Percentiles rank a stretch among this genome's conserved stretches.
Evolutionary conservation across 1,140 invertebrate species (phyloP).

Genomic region (Megathymus violae): DNA sequence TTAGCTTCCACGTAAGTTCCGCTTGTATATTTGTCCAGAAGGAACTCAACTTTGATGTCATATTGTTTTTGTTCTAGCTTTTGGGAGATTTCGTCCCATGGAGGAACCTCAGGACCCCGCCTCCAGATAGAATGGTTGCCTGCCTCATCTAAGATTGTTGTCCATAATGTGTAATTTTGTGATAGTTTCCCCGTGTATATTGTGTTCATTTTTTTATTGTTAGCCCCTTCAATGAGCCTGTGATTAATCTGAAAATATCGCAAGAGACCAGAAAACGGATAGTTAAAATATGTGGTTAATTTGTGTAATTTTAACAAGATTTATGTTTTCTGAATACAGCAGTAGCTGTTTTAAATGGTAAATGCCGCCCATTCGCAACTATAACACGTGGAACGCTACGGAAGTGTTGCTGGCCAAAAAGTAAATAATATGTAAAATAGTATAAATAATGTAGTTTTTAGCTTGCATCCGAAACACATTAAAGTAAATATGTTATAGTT

Average conservation of each 20-base stretch:
- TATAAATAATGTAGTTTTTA: no score
- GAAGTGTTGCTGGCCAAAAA: no score
- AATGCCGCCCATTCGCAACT: no score
- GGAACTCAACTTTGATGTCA: constrained; percentile 38
- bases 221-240: constrained; percentile 39
- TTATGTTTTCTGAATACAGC: no score
- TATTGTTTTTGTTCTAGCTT: constrained; percentile 42
- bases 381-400: no score
- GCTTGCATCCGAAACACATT: no score
- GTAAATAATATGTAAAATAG: no score
- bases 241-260: constrained; percentile 52
- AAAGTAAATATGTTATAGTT: no score
- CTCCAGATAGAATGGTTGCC: constrained; percentile 51
- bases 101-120: constrained; percentile 36
- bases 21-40: constrained; percentile 20
- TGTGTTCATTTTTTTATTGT: constrained; percentile 16
- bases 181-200: constrained; percentile 16
- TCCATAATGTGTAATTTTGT: constrained; percentile 54
- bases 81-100: constrained; percentile 29
- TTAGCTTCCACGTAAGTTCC: constrained; percentile 34
- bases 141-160: constrained; percentile 40
- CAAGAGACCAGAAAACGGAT: background rate
- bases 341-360: no score
- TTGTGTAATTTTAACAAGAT: no score
- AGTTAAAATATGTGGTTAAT: no score